Evolutionary conservation across 2,797 vertebrate genomes (phyloP).

Genomic region (Sebastes diploproa): DNA sequence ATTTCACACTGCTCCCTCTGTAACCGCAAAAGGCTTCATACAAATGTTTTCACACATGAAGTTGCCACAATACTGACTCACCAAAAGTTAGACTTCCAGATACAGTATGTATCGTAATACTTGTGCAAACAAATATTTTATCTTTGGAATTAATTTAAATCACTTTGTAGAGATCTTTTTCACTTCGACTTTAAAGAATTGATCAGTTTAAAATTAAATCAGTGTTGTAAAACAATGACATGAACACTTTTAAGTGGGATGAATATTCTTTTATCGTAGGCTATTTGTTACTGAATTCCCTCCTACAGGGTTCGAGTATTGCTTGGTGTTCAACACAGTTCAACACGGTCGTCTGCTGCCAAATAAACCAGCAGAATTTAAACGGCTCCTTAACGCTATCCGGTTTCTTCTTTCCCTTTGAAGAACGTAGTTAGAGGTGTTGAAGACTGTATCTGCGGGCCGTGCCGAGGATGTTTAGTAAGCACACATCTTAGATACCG

Average conservation of each 20-base stretch:
- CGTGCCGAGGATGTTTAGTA: not conserved
- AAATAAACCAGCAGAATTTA: slow-evolving; percentile 52
- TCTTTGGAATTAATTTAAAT: not conserved
- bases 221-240: not conserved
- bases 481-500: not conserved
- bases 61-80: not conserved
- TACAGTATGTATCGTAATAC: not conserved
- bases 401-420: slow-evolving; percentile 61
- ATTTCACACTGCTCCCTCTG: not conserved
- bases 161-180: not conserved
- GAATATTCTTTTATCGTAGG: not conserved
- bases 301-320: not conserved
- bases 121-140: not conserved
- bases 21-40: no score
- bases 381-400: slow-evolving; percentile 32
- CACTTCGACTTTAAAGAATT: not conserved
- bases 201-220: not conserved
- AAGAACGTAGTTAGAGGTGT: slow-evolving; percentile 12
- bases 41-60: not conserved
- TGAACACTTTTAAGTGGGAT: not conserved
- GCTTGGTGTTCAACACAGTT: not conserved
- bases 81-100: not conserved
- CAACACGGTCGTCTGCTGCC: slow-evolving; percentile 4
- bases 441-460: slow-evolving; percentile 8
- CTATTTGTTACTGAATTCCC: not conserved